These are phyloP conservation scores for Corydoras maculifer DNA, from an alignment of 2,113 vertebrate species.

Conservation along the genomic window DNA sequence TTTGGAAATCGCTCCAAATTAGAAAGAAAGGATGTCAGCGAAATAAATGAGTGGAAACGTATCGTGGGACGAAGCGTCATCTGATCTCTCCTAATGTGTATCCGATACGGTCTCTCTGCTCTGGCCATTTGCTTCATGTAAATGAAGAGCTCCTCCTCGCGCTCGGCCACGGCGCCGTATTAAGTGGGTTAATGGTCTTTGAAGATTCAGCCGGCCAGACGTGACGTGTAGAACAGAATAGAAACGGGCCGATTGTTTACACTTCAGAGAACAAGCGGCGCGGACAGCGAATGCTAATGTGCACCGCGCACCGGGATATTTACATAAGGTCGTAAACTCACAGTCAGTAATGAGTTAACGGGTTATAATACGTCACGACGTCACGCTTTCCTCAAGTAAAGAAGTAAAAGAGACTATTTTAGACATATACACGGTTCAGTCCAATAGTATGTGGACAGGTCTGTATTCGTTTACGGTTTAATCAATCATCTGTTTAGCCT, in stretches of 20 bases:
- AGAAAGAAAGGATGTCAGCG: neutral
- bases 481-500: too few relatives aligned
- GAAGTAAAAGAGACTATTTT: too few relatives aligned
- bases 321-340: neutral
- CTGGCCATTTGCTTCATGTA: neutral
- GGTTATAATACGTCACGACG: too few relatives aligned
- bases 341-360: too few relatives aligned
- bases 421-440: too few relatives aligned
- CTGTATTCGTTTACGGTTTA: too few relatives aligned
- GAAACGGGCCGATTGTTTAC: neutral
- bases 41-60: neutral
- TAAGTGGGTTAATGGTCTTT: constrained; percentile 9
- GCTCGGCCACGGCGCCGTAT: neutral
- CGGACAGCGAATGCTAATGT: neutral
- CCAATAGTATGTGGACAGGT: too few relatives aligned
- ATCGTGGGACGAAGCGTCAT: neutral
- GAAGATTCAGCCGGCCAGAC: neutral
- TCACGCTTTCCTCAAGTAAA: too few relatives aligned
- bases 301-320: neutral
- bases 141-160: neutral
- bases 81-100: neutral
- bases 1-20: too few relatives aligned
- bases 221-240: neutral
- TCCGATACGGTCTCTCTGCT: neutral
- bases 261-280: neutral